A percentile compares a stretch with the other conserved stretches of the same genome.
These are phyloP conservation scores for Brienomyrus brachyistius DNA, from an alignment of 2,113 vertebrate species.

Conservation along the genomic window DNA sequence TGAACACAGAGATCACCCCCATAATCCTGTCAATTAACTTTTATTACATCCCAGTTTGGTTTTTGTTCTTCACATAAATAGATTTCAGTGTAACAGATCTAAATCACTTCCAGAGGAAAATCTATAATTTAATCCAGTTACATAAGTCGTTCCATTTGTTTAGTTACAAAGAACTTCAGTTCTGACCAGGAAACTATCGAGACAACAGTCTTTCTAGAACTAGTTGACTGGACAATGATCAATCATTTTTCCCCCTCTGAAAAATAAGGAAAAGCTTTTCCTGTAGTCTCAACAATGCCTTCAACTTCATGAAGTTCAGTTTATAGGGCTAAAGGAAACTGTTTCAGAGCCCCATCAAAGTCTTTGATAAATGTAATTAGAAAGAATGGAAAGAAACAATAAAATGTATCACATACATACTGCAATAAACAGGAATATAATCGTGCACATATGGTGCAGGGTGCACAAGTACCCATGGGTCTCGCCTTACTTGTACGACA, in stretches of 20 bases:
- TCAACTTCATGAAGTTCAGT: constrained; percentile 35
- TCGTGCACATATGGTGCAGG: constrained; percentile 10
- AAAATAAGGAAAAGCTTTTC: constrained; percentile 46
- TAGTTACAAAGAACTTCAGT: constrained; percentile 45
- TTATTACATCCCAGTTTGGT: constrained; percentile 22
- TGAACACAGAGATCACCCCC: not conserved
- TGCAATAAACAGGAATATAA: constrained; percentile 26
- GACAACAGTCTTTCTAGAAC: constrained; percentile 48
- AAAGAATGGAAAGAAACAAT: constrained; percentile 22
- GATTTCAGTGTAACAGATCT: constrained; percentile 38
- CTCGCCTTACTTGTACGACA: not conserved
- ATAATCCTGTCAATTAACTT: constrained; percentile 23
- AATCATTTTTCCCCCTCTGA: constrained; percentile 45
- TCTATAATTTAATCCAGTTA: constrained; percentile 55
- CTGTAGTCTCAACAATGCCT: constrained; percentile 43
- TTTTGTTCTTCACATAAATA: constrained; percentile 18
- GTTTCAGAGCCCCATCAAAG: constrained; percentile 18
- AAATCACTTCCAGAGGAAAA: constrained; percentile 42
- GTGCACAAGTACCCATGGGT: not conserved
- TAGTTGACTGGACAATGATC: constrained; percentile 47
- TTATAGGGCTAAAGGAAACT: constrained; percentile 21
- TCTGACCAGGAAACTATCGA: constrained; percentile 54
- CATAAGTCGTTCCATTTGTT: constrained; percentile 51
- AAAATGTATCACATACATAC: constrained; percentile 24
- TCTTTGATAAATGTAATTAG: constrained; percentile 26